Evolutionary conservation across 1,140 invertebrate genomes (phyloP), one percentile per base, ranked within the genome.

Genomic region (Formica selysi): DNA sequence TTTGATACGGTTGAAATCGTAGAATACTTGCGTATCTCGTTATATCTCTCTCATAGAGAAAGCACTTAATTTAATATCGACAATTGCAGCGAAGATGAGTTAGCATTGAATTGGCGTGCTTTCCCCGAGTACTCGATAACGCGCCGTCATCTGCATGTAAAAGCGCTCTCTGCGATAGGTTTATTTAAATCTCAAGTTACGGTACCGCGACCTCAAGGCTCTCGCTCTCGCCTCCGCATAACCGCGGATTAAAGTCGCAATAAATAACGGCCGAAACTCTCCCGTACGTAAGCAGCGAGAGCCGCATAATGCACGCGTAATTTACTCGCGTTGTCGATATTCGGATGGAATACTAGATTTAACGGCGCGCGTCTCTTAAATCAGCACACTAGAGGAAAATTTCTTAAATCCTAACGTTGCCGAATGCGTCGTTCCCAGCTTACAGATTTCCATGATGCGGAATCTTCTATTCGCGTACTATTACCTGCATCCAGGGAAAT

Each of bases 211-310:
- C 76, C 76, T 65, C 59, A 7, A 38, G 38, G 59, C 19, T 22
- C 19, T 19, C 41, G 11, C 11, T 32, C 61, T 62, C 76, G 61
- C 19, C 22, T 76, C 22, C 19, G 22, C 26, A 76, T 73, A 76
- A 88, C 70, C 70, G 76, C 68, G 79, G 86, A 88, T 88, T 88
- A 88, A 81, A 85, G 79, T 88, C 48, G 80, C 86, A 73, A 85
- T 89, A 89, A 88, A 89, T 89, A 88, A 87, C 44, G 57, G 36
- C 65, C 57, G 44, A n/a, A 36, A 13, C 29, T 80, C 61, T 61
- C 80, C 57, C 70, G 57, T 62, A 57, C 76, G 68, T 84, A 88
- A 81, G 81, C 86, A 76, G 54, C 87, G 57, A 41, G 38, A 22
- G 57, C 19, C 22, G 62, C 54, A 78, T 89, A 89, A 89, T 89